Evolutionary conservation across 2,888 invertebrate species (phyloP), one percentile per base, ranked within the genome.

Genomic region (Dryobotodes eremita): DNA sequence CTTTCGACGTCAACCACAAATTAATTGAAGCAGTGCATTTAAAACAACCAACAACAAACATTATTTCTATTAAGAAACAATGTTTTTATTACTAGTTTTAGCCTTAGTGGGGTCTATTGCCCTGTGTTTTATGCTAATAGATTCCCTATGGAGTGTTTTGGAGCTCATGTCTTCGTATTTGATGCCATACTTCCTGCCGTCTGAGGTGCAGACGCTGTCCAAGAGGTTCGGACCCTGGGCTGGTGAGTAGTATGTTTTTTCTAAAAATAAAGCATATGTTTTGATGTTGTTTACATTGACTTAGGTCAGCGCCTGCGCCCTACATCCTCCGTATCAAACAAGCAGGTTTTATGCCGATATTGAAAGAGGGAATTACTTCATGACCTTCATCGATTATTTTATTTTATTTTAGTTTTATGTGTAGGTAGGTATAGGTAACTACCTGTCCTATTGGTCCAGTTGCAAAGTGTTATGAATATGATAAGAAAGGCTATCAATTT

Each of bases 161-260:
- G 97, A 97, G 89, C 95, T 97, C 76, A 89, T 97, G 65, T 97
- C 97, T 87, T 97, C 98, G 5, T 92, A 98, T 90, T 92, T 98
- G 91, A 97, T 97, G 92, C 98, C 98, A 42, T 98, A 97, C 88
- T 97, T 98, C 90, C 95, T 98, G 85, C 97, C 98, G 0, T 92
- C 97, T 75, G 97, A 98, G 91, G 97, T 97, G 85, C 96, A 97
- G 88, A 95, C 97, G 23, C 93, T 98, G 76, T 91, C 96, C 59
- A 97, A 98, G 91, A 98, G 97, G 92, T 99, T 97, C 93, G 99
- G 99, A 90, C 97, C 98, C 82, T 99, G 99, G 99, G 99, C 99
- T 92, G 98, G 99, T 99, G 94, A 97, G 97, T 96, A 57, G 48
- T n/a, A n/a, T 57, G 20, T n/a, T 79, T 74, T 23, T 53, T 55